These are phyloP conservation scores for Mya arenaria DNA, from an alignment of 1,140 invertebrate species.

Conservation along the genomic window DNA sequence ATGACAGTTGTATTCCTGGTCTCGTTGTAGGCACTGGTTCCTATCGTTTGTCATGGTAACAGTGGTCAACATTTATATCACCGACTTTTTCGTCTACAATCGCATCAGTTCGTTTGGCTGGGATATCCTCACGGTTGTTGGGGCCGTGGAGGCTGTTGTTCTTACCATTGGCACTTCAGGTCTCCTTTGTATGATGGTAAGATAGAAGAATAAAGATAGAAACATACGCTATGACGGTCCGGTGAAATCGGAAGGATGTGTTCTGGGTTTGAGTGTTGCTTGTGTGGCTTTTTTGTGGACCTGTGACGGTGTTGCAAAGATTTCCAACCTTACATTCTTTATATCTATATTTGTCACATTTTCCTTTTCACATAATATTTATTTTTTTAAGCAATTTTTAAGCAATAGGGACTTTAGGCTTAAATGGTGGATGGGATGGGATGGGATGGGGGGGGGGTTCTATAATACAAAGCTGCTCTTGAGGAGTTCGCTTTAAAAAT, in stretches of 20 bases:
- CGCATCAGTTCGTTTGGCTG: constrained; percentile 93
- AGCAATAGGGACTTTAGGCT: too few species aligned
- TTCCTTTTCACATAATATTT: constrained; percentile 79
- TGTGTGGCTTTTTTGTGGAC: too few species aligned
- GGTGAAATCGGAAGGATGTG: too few species aligned
- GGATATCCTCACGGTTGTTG: constrained; percentile 90
- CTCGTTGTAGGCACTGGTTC: constrained; percentile 90
- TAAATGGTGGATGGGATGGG: too few species aligned
- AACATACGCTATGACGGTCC: background rate
- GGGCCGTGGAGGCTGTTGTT: constrained; percentile 90
- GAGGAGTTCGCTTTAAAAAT: too few species aligned
- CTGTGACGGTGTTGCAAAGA: constrained; percentile 94
- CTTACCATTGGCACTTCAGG: constrained; percentile 94
- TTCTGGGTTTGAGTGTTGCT: too few species aligned
- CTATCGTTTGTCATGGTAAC: constrained; percentile 93
- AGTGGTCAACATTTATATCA: constrained; percentile 92
- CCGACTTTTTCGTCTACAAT: constrained; percentile 93
- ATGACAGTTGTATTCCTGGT: too few species aligned
- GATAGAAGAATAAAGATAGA: constrained; percentile 63
- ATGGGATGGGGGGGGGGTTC: too few species aligned
- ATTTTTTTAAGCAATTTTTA: too few species aligned
- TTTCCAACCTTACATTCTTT: constrained; percentile 97
- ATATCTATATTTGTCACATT: constrained; percentile 95
- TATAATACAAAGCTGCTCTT: too few species aligned
- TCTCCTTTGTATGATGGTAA: constrained; percentile 93